Conservation (phyloP, 2,797 vertebrate species). For the Fringilla coelebs region DNA sequence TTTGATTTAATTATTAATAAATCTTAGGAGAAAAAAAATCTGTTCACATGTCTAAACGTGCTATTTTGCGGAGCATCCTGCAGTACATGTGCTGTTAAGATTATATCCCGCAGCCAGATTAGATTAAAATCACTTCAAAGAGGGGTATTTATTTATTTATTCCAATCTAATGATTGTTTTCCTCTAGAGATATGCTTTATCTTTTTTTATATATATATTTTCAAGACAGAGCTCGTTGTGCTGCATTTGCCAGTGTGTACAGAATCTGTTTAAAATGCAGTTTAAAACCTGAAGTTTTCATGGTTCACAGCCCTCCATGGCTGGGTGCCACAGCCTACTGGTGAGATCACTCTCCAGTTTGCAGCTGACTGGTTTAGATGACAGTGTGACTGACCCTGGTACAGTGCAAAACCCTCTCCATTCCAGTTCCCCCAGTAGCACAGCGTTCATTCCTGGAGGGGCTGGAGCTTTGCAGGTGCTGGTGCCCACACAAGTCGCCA, state of each 20-base stretch:
- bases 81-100: neutral
- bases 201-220: neutral
- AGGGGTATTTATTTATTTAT: conserved; percentile 49
- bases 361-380: neutral
- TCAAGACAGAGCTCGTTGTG: neutral
- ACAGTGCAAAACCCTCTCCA: neutral
- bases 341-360: neutral
- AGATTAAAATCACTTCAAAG: conserved; percentile 56
- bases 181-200: neutral
- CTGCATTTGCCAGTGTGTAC: neutral
- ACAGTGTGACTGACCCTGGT: neutral
- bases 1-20: conserved; percentile 56
- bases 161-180: conserved; percentile 23
- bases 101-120: conserved; percentile 42
- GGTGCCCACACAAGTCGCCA: neutral
- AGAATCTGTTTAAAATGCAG: neutral
- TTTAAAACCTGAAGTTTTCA: neutral
- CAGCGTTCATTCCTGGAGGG: neutral
- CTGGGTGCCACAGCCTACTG: neutral
- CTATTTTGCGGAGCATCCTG: neutral
- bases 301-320: neutral
- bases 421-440: neutral
- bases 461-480: neutral
- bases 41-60: conserved; percentile 27
- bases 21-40: neutral